A percentile compares a stretch with the other conserved stretches of the same genome.
These are phyloP conservation scores for Aromia moschata DNA, from an alignment of 2,888 invertebrate genomes.

Conservation along the genomic window DNA sequence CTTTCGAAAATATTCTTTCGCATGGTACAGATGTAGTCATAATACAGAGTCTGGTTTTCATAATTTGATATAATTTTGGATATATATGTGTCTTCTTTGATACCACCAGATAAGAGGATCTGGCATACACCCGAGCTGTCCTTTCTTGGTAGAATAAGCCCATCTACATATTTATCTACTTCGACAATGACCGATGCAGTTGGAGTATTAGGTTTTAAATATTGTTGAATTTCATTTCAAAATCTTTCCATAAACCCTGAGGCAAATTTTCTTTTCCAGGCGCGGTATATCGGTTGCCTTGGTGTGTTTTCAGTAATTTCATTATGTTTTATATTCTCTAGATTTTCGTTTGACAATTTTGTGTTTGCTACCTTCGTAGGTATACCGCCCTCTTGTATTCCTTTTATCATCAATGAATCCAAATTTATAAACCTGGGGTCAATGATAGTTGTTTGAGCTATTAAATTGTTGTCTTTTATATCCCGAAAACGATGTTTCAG, in stretches of 20 bases:
- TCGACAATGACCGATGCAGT: slow-evolving; percentile 34
- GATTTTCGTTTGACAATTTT: slow-evolving; percentile 11
- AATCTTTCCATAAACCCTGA: slow-evolving; percentile 31
- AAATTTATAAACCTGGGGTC: slow-evolving; percentile 33
- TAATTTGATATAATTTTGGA: slow-evolving; percentile 29
- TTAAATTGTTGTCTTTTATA: too few species aligned
- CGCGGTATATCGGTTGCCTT: slow-evolving; percentile 8
- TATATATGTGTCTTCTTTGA: slow-evolving; percentile 29
- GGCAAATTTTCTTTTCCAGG: slow-evolving; percentile 15
- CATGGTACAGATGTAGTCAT: background rate
- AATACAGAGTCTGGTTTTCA: slow-evolving; percentile 17
- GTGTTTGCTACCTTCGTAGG: slow-evolving; percentile 27
- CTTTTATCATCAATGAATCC: slow-evolving; percentile 23
- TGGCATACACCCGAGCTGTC: slow-evolving; percentile 6
- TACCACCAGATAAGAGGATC: slow-evolving; percentile 28
- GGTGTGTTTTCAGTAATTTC: slow-evolving; percentile 2
- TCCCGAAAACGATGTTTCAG: slow-evolving; percentile 26
- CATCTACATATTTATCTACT: slow-evolving; percentile 37
- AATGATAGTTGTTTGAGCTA: slow-evolving; percentile 34
- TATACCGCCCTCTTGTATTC: slow-evolving; percentile 18
- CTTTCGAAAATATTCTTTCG: slow-evolving; percentile 9
- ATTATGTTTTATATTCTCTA: background rate
- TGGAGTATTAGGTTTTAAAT: slow-evolving; percentile 26
- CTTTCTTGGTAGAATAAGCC: slow-evolving; percentile 2
- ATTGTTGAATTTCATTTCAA: slow-evolving; percentile 30